Conservation (phyloP, 1,140 invertebrate species). For the Eupeodes corollae region DNA sequence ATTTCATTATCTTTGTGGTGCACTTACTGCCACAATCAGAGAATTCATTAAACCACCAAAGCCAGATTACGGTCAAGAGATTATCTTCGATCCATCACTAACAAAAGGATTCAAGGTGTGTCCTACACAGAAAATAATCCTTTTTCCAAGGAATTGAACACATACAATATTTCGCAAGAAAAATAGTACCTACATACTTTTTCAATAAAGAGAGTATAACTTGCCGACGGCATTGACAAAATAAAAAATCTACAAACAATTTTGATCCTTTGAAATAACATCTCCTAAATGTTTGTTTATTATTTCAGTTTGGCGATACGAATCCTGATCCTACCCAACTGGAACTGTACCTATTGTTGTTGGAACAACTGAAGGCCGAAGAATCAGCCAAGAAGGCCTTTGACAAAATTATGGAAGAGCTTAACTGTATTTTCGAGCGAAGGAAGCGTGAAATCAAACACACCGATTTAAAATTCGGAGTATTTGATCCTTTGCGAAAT, state of each 20-base stretch:
- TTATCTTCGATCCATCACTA: conserved; percentile 49
- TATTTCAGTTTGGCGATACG: conserved; percentile 1
- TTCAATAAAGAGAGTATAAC: background rate
- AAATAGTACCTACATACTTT: background rate
- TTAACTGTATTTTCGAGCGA: conserved; percentile 39
- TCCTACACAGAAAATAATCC: background rate
- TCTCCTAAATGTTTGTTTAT: too few relatives aligned
- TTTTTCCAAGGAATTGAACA: background rate
- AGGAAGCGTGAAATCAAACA: conserved; percentile 37
- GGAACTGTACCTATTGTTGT: conserved; percentile 45
- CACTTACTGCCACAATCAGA: conserved; percentile 51
- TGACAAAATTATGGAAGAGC: conserved; percentile 40
- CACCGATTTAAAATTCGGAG: conserved; percentile 36
- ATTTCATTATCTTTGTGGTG: conserved; percentile 57
- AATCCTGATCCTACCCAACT: conserved; percentile 46
- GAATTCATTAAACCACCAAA: conserved; percentile 53
- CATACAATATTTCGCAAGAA: background rate
- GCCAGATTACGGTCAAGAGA: conserved; percentile 50
- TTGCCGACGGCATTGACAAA: too few relatives aligned
- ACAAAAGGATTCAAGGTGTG: conserved; percentile 50
- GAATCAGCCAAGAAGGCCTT: conserved; percentile 34
- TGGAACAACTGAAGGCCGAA: conserved; percentile 42
- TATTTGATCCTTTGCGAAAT: conserved; percentile 47
- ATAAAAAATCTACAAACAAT: too few relatives aligned
- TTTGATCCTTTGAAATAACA: too few relatives aligned